Evolutionary conservation across 2,888 invertebrate species (phyloP).

Genomic region (Drosophila imparisetae): DNA sequence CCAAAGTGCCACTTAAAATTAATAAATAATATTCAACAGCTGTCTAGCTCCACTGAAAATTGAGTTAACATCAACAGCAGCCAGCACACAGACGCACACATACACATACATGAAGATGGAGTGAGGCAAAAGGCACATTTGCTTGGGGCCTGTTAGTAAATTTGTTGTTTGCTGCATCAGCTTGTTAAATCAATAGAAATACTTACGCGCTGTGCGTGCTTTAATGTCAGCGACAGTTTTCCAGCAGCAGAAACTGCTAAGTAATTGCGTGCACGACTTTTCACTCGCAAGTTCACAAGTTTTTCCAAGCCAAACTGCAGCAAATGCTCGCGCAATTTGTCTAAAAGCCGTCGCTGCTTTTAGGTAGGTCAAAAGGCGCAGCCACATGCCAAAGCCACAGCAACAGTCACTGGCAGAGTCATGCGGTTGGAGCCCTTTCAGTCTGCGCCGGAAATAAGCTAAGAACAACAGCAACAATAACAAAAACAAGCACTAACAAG

Average conservation of each 20-base stretch:
- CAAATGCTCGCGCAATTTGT: conserved; percentile 67
- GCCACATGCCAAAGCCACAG: conserved; percentile 55
- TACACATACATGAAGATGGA: neutral
- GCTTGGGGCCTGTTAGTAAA: neutral
- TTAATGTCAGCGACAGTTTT: conserved; percentile 36
- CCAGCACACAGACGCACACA: conserved; percentile 9
- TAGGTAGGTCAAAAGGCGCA: conserved; percentile 76
- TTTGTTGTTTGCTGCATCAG: conserved; percentile 18
- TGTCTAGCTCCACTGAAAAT: conserved; percentile 28
- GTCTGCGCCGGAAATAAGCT: conserved; percentile 45
- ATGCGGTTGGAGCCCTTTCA: conserved; percentile 54
- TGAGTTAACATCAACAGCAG: conserved; percentile 20
- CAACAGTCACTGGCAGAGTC: conserved; percentile 45
- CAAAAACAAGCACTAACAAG: conserved; percentile 1
- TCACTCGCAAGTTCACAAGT: conserved; percentile 56
- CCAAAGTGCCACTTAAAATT: conserved; percentile 25
- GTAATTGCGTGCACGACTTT: conserved; percentile 73
- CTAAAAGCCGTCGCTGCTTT: conserved; percentile 70
- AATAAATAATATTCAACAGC: conserved; percentile 55
- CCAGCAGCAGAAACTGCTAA: conserved; percentile 47
- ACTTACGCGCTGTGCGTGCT: conserved; percentile 45
- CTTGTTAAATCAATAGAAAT: conserved; percentile 75
- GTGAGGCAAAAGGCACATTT: conserved; percentile 1
- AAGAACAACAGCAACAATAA: conserved; percentile 29
- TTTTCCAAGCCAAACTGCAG: conserved; percentile 51